Conservation (phyloP, 2,113 vertebrate genomes). For the human (Homo sapiens) region GRCh38 chr18:73948001-73948500, state of each 20-base stretch:
- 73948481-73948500: too few species aligned
- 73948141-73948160: not conserved
- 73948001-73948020: not conserved
- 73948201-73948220: too few species aligned
- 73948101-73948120: not conserved
- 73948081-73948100: not conserved
- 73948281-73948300: not conserved
- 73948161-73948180: not conserved
- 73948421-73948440: not conserved
- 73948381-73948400: not conserved
- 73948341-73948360: not conserved
- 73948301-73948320: not conserved
- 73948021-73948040: not conserved
- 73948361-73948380: not conserved
- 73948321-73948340: not conserved
- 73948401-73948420: not conserved
- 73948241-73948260: fast-evolving
- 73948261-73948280: not conserved
- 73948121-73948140: not conserved
- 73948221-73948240: not conserved
- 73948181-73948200: fast-evolving
- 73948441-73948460: not conserved
- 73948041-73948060: not conserved
- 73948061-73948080: not conserved
- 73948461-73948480: too few species aligned